Evolutionary conservation across 2,113 vertebrate species (phyloP).

Genomic region (Lophius piscatorius): DNA sequence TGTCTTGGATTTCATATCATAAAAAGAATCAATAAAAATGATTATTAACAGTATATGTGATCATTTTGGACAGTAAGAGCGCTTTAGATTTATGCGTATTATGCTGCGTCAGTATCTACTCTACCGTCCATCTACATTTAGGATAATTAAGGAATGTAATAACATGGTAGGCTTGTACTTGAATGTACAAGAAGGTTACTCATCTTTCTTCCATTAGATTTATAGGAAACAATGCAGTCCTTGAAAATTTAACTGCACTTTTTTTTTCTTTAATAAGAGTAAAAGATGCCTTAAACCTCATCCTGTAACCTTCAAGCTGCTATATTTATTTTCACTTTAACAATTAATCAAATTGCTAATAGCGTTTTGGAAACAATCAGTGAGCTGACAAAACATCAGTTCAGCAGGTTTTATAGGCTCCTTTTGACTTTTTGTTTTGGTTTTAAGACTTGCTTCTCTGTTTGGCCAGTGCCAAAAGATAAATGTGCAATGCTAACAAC

Average conservation of each 20-base stretch:
- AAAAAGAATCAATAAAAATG: constrained; percentile 17
- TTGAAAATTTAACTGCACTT: not conserved
- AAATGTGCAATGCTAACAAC: not conserved
- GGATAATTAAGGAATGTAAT: constrained; percentile 17
- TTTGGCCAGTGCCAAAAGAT: too few relatives aligned
- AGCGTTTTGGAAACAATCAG: too few relatives aligned
- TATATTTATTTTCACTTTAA: not conserved
- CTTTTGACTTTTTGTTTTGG: too few relatives aligned
- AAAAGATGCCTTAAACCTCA: not conserved
- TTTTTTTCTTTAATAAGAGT: not conserved
- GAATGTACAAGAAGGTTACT: not conserved
- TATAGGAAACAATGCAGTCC: not conserved
- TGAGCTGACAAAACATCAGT: too few relatives aligned
- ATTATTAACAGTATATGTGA: constrained; percentile 5
- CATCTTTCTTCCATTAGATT: not conserved
- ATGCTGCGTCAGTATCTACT: too few relatives aligned
- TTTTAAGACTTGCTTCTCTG: too few relatives aligned
- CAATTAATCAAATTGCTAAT: not conserved
- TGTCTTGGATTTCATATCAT: constrained; percentile 11
- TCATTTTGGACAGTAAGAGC: constrained; percentile 4
- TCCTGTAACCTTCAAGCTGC: not conserved
- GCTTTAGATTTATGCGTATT: constrained; percentile 5
- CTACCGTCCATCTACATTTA: too few relatives aligned
- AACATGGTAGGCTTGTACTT: not conserved
- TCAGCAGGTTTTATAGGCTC: too few relatives aligned